Percentiles rank a stretch among this genome's conserved stretches.
These are phyloP conservation scores for Melipona bicolor DNA, from an alignment of 2,888 invertebrate genomes.

Conservation along the genomic window DNA sequence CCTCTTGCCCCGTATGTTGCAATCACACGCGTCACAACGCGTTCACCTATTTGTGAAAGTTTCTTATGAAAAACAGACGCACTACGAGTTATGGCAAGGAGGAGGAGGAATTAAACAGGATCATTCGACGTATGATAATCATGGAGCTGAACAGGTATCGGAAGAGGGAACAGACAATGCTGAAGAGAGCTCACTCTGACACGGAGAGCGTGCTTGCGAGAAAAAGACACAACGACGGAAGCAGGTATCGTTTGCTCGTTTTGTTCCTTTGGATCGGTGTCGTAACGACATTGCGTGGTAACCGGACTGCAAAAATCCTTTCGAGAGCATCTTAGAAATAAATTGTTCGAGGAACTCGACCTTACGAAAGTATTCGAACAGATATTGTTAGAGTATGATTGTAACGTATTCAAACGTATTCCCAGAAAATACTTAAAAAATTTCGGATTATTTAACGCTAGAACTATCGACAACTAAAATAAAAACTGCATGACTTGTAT, in stretches of 20 bases:
- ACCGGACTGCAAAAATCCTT: too few relatives aligned
- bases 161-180: constrained; percentile 31
- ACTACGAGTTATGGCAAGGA: constrained; percentile 18
- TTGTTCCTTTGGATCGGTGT: not conserved
- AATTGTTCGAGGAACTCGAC: too few relatives aligned
- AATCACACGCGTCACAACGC: not conserved
- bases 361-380: too few relatives aligned
- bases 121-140: constrained; percentile 58
- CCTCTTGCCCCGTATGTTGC: not conserved
- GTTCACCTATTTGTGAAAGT: constrained; percentile 9
- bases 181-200: constrained; percentile 59
- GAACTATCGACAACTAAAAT: too few relatives aligned
- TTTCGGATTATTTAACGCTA: too few relatives aligned
- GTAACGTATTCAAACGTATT: too few relatives aligned
- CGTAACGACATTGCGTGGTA: too few relatives aligned
- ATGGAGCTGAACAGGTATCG: constrained; percentile 53
- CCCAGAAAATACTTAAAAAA: too few relatives aligned
- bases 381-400: too few relatives aligned
- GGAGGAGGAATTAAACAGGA: constrained; percentile 45
- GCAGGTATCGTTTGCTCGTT: constrained; percentile 29
- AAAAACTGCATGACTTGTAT: too few relatives aligned
- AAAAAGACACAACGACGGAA: not conserved
- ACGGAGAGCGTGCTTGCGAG: constrained; percentile 26
- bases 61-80: constrained; percentile 2
- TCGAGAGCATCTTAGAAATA: too few relatives aligned